Conservation (phyloP, 2,888 invertebrate species). For the Rhagonycha lutea region DNA sequence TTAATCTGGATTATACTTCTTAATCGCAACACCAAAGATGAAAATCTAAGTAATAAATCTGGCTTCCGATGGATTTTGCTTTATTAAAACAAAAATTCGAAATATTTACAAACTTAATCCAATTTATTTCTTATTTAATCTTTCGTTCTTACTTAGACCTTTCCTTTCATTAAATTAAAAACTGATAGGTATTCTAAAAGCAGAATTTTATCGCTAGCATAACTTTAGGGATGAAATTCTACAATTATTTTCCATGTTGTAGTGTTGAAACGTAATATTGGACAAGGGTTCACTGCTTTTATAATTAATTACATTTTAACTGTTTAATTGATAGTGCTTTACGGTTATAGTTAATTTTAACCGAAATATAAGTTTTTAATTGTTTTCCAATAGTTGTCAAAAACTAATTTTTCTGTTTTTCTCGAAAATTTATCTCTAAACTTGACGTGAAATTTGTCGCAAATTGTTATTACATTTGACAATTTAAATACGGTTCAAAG, state of each 20-base stretch:
- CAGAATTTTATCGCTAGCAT: neutral
- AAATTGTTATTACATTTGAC: neutral
- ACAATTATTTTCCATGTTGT: neutral
- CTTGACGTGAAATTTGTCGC: neutral
- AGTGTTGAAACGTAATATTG: conserved; percentile 1
- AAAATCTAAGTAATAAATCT: conserved; percentile 31
- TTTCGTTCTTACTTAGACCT: neutral
- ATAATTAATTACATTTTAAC: neutral
- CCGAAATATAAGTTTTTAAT: neutral
- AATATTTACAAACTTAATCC: conserved; percentile 27
- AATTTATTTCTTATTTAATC: conserved; percentile 26
- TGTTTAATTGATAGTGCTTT: conserved; percentile 1
- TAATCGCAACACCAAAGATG: conserved; percentile 33
- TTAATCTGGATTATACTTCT: conserved; percentile 32
- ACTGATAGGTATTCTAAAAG: neutral
- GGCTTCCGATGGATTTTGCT: conserved; percentile 30
- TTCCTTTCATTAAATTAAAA: conserved; percentile 1
- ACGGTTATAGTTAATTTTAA: neutral
- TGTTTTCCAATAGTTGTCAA: no score
- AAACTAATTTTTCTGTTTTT: neutral
- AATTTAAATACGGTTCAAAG: neutral
- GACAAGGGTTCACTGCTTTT: conserved; percentile 8
- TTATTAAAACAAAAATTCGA: conserved; percentile 29
- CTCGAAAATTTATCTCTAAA: neutral
- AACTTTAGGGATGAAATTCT: neutral